Percentiles rank a stretch among this genome's conserved stretches.
Evolutionary conservation across 2,113 vertebrate genomes (phyloP).

Genomic region (Chlamydotis undulata): DNA sequence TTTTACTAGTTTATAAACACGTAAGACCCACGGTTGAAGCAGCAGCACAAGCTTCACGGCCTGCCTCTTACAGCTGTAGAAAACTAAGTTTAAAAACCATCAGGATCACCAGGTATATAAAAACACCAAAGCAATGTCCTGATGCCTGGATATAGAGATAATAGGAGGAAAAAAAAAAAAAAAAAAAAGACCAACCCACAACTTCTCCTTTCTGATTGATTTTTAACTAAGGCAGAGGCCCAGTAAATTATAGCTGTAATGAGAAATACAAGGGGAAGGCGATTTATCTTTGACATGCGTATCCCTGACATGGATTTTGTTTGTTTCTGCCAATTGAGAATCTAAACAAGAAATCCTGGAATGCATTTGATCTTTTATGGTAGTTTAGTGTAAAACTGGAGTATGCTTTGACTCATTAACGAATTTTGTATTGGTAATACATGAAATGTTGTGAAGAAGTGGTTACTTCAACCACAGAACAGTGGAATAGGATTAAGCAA

Average conservation of each 20-base stretch:
- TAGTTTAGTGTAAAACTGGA: neutral
- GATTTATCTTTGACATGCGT: neutral
- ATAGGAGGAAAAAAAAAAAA: neutral
- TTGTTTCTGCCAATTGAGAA: neutral
- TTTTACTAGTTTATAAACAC: neutral
- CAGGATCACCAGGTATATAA: neutral
- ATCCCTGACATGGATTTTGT: neutral
- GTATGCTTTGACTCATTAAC: neutral
- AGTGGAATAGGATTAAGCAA: neutral
- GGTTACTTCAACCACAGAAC: neutral
- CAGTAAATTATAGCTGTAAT: neutral
- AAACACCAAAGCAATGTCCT: neutral
- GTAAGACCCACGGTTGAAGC: neutral
- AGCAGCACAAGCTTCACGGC: neutral
- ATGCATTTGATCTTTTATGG: neutral
- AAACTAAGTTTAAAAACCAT: neutral
- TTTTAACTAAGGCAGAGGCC: conserved; percentile 4
- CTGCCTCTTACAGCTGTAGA: neutral
- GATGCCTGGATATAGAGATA: neutral
- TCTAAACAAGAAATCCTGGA: conserved; percentile 27
- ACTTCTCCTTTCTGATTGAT: neutral
- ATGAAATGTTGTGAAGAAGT: neutral
- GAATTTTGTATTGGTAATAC: neutral
- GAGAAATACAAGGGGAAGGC: neutral
- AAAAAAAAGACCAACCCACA: neutral